Conservation (phyloP, 2,888 invertebrate species). For the Caprella mutica region DNA sequence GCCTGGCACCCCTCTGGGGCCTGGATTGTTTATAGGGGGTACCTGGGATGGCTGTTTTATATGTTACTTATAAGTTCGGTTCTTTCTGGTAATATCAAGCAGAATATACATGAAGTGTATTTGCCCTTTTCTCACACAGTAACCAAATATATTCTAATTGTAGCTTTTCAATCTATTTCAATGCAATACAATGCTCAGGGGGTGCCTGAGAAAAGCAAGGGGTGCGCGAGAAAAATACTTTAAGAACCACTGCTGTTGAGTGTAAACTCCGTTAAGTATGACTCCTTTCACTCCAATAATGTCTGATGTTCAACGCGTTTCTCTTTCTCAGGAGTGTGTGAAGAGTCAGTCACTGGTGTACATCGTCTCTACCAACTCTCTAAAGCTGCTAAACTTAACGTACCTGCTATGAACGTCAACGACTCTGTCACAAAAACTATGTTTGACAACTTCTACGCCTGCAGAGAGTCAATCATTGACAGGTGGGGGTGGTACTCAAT, state of each 20-base stretch:
- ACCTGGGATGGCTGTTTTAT: too few relatives aligned
- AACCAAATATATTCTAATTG: too few relatives aligned
- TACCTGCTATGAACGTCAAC: slow-evolving; percentile 97
- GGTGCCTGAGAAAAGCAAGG: too few relatives aligned
- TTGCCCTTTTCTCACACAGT: too few relatives aligned
- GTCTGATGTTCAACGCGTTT: too few relatives aligned
- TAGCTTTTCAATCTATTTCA: too few relatives aligned
- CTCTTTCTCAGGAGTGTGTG: slow-evolving; percentile 63
- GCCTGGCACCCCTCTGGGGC: neutral
- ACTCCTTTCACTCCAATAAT: neutral
- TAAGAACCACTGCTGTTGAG: too few relatives aligned
- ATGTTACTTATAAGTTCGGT: too few relatives aligned
- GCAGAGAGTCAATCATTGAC: slow-evolving; percentile 80
- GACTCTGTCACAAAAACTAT: slow-evolving; percentile 97
- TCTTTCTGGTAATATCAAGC: too few relatives aligned
- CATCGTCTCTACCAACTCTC: slow-evolving; percentile 91
- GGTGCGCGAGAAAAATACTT: too few relatives aligned
- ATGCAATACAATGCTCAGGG: too few relatives aligned
- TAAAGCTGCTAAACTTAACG: slow-evolving; percentile 82
- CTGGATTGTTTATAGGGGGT: neutral
- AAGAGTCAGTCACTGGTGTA: slow-evolving; percentile 96
- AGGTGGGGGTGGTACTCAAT: slow-evolving; percentile 17
- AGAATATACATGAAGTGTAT: too few relatives aligned
- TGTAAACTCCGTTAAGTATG: neutral
- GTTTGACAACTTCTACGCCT: slow-evolving; percentile 93